Evolutionary conservation across 1,140 invertebrate genomes (phyloP).

Genomic region (Musca vetustissima): DNA sequence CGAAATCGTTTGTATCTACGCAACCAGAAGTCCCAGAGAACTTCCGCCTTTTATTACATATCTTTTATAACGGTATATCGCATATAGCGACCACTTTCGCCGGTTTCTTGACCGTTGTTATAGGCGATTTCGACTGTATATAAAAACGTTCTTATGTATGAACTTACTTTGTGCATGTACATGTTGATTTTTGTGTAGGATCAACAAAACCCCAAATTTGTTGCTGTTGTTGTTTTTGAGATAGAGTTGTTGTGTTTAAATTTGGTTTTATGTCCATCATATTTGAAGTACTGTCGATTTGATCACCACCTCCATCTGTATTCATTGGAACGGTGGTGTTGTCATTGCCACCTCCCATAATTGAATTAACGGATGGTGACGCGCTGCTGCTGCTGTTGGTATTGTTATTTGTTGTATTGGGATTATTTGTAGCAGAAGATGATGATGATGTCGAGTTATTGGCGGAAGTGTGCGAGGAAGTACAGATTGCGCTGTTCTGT

Average conservation of each 20-base stretch:
- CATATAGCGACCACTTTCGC: too few relatives aligned
- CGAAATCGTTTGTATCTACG: too few relatives aligned
- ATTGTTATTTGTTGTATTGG: neutral
- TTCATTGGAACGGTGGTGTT: neutral
- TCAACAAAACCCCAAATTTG: slow-evolving; percentile 82
- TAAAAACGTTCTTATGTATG: neutral
- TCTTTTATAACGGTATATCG: too few relatives aligned
- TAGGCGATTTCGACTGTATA: too few relatives aligned
- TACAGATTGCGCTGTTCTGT: slow-evolving; percentile 29
- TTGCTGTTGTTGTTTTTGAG: slow-evolving; percentile 34
- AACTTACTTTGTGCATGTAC: slow-evolving; percentile 76
- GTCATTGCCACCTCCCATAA: slow-evolving; percentile 14
- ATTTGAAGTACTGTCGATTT: slow-evolving; percentile 22
- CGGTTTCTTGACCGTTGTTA: too few relatives aligned
- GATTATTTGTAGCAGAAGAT: slow-evolving; percentile 2
- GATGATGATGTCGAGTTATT: neutral
- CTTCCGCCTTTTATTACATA: too few relatives aligned
- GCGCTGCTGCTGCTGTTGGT: neutral
- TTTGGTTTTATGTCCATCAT: slow-evolving; percentile 40
- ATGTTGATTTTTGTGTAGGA: slow-evolving; percentile 76
- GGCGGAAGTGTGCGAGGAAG: neutral
- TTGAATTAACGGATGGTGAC: neutral
- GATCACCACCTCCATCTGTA: neutral
- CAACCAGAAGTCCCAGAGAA: too few relatives aligned
- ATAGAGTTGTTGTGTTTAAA: neutral